Conservation (phyloP, 2,797 vertebrate genomes). For the Hydrocynus forskahlii region DNA sequence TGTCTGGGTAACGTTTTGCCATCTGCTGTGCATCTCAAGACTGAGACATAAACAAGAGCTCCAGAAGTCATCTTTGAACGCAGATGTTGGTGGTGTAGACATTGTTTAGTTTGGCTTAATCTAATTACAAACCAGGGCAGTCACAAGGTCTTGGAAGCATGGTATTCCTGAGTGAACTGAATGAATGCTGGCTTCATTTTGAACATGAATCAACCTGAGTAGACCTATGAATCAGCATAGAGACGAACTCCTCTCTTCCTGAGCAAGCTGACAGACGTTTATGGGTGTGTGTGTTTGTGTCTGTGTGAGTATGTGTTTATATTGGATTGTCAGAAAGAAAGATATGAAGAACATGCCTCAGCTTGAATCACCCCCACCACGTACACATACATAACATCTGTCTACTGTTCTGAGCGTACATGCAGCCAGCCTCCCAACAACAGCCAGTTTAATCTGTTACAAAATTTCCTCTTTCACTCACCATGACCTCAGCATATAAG, state of each 20-base stretch:
- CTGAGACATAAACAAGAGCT: constrained; percentile 9
- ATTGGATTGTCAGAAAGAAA: constrained; percentile 59
- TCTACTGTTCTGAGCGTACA: background rate
- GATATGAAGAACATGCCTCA: constrained; percentile 35
- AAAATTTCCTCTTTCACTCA: background rate
- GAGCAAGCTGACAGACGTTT: constrained; percentile 5
- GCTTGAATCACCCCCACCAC: constrained; percentile 29
- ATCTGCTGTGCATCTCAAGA: constrained; percentile 14
- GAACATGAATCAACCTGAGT: background rate
- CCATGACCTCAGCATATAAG: background rate
- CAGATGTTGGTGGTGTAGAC: constrained; percentile 27
- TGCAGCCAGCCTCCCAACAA: too few species aligned
- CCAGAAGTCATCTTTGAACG: constrained; percentile 1
- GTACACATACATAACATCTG: constrained; percentile 4
- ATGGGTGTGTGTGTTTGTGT: background rate
- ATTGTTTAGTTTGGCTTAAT: constrained; percentile 31
- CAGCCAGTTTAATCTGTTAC: background rate
- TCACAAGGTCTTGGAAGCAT: background rate
- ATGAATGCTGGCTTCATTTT: constrained; percentile 9
- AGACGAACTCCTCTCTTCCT: background rate
- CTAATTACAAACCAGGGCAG: constrained; percentile 17
- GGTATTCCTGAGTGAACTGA: background rate
- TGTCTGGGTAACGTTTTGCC: background rate
- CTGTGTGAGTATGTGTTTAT: constrained; percentile 72
- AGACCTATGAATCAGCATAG: background rate